phyloP scores from a whole-genome alignment of 1,140 invertebrate genomes.

The Nasonia giraulti region DNA sequence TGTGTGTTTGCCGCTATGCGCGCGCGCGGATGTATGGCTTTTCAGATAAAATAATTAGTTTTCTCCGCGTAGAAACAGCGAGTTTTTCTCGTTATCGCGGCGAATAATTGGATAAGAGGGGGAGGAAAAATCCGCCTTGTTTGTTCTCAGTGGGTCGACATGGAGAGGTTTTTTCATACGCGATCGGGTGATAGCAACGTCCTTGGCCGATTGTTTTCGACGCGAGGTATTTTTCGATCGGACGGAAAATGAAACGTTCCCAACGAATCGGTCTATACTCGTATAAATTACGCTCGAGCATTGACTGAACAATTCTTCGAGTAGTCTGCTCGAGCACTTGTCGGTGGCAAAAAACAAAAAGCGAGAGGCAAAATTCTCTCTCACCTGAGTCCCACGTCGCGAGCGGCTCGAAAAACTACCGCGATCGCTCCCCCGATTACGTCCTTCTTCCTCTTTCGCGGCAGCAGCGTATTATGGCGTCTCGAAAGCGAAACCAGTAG shows the following conservation, averaged over 20 bases:
- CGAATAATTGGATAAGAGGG: slow-evolving; percentile 4
- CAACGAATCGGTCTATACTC: not conserved
- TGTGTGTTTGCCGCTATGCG: not conserved
- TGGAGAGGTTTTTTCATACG: not conserved
- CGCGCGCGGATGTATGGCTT: not conserved
- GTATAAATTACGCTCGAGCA: no score
- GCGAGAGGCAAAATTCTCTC: no score
- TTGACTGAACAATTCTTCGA: no score
- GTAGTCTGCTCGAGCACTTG: no score
- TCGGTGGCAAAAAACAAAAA: no score
- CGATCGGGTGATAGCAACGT: not conserved
- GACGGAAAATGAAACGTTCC: not conserved
- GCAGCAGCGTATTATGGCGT: no score
- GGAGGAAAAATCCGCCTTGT: not conserved
- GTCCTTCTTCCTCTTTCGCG: not conserved
- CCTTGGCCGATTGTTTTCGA: slow-evolving; percentile 9
- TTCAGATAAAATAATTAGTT: slow-evolving; percentile 30
- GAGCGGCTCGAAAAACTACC: not conserved
- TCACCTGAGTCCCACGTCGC: not conserved
- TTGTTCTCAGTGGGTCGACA: not conserved
- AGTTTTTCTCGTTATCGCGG: slow-evolving; percentile 14
- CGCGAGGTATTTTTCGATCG: not conserved
- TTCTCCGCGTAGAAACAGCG: not conserved
- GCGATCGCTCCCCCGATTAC: no score
- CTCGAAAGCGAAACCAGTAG: slow-evolving; percentile 7